Evolutionary conservation across 1,140 invertebrate genomes (phyloP).

Genomic region (Bradynema listronoti): DNA sequence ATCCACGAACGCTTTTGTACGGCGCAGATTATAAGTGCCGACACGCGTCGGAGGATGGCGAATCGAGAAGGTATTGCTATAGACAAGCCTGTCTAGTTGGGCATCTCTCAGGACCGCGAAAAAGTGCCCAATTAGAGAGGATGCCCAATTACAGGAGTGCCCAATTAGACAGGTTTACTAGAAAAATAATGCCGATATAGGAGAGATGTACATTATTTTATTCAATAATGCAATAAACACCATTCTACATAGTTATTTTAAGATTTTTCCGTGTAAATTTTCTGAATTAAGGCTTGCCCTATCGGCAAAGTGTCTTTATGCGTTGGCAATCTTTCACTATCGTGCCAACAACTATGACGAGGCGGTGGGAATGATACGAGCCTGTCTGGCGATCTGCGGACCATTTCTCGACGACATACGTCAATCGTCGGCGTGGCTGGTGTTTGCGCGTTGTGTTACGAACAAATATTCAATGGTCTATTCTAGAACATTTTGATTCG

Average conservation of each 20-base stretch:
- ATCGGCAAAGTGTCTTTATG: slow-evolving; percentile 22
- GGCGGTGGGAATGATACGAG: slow-evolving; percentile 4
- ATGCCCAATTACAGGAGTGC: no score
- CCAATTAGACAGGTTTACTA: no score
- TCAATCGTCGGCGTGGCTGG: slow-evolving; percentile 17
- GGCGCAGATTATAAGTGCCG: background rate
- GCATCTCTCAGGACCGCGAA: no score
- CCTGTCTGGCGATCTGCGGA: slow-evolving; percentile 16
- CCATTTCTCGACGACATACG: background rate
- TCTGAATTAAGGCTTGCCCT: no score
- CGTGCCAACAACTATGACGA: slow-evolving; percentile 13
- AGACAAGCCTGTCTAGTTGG: background rate
- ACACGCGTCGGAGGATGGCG: background rate
- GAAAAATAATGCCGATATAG: no score
- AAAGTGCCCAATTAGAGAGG: no score
- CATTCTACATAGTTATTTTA: no score
- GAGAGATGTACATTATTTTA: no score
- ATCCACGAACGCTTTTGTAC: slow-evolving; percentile 1
- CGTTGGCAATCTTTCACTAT: slow-evolving; percentile 14
- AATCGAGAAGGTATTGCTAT: background rate
- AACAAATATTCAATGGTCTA: slow-evolving; percentile 19
- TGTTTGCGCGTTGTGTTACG: slow-evolving; percentile 11
- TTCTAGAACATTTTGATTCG: no score
- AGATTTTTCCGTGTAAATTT: no score
- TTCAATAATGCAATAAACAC: no score